phyloP scores from a whole-genome alignment of 2,888 invertebrate species.

The Erebia epiphron region DNA sequence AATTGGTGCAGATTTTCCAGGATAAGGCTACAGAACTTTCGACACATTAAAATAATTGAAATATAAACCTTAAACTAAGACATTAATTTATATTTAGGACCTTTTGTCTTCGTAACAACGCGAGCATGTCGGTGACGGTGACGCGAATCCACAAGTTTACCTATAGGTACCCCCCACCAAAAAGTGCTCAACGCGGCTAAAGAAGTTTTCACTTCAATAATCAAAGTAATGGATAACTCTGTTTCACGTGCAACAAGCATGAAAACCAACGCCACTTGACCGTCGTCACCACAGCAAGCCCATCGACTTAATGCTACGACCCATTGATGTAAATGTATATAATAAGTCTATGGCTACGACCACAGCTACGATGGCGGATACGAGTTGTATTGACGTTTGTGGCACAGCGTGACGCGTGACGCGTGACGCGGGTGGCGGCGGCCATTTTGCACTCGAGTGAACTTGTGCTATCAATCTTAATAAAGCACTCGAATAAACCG shows the following conservation, averaged over 20 bases:
- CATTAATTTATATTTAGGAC: too few species aligned
- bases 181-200: too few species aligned
- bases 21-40: not conserved
- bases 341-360: too few species aligned
- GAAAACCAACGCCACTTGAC: slow-evolving; percentile 1
- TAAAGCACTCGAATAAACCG: not conserved
- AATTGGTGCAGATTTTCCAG: too few species aligned
- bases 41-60: too few species aligned
- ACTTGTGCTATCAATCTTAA: slow-evolving; percentile 1
- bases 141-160: too few species aligned
- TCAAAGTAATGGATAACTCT: not conserved
- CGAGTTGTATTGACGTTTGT: slow-evolving; percentile 10
- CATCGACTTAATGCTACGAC: not conserved
- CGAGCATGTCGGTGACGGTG: too few species aligned
- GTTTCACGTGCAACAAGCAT: not conserved
- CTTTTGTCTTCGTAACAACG: too few species aligned
- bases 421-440: slow-evolving; percentile 6
- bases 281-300: slow-evolving; percentile 2
- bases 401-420: not conserved
- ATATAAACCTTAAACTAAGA: too few species aligned
- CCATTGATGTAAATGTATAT: too few species aligned
- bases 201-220: too few species aligned
- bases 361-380: not conserved
- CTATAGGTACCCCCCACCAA: too few species aligned
- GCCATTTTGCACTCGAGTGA: not conserved